Percentiles rank a stretch among this genome's conserved stretches.
Evolutionary conservation across 2,113 vertebrate genomes (phyloP).

Genomic region (Scytalopus superciliaris): DNA sequence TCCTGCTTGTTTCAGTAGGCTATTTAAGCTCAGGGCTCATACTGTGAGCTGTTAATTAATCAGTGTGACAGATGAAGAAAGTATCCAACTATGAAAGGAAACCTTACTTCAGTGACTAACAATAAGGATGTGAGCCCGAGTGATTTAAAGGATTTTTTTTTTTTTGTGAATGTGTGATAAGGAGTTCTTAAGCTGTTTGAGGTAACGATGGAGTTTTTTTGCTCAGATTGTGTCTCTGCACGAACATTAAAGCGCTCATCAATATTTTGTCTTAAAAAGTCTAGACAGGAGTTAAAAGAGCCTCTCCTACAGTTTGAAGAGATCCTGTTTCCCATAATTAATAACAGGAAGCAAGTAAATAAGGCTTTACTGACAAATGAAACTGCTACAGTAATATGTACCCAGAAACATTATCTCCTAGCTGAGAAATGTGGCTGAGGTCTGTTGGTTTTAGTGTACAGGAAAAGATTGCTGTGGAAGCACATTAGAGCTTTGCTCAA

Average conservation of each 20-base stretch:
- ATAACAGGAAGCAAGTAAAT: conserved; percentile 75
- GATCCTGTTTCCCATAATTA: conserved; percentile 73
- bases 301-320: conserved; percentile 50
- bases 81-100: conserved; percentile 73
- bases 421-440: neutral
- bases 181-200: conserved; percentile 15
- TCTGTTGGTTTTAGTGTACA: neutral
- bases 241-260: conserved; percentile 60
- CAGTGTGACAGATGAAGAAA: conserved; percentile 78
- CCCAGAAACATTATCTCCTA: conserved; percentile 25
- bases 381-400: conserved; percentile 21
- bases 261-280: conserved; percentile 65
- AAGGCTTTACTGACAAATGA: conserved; percentile 68
- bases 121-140: conserved; percentile 7
- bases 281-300: conserved; percentile 68
- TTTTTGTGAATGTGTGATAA: conserved; percentile 30
- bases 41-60: conserved; percentile 79
- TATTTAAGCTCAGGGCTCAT: conserved; percentile 58
- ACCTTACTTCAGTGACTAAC: conserved; percentile 60
- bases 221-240: conserved; percentile 24
- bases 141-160: conserved; percentile 28
- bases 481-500: neutral
- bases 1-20: conserved; percentile 54
- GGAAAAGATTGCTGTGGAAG: neutral
- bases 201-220: neutral